A percentile compares a stretch with the other conserved stretches of the same genome.
Conservation (phyloP, 2,797 vertebrate species). For the Threskiornis aethiopicus region DNA sequence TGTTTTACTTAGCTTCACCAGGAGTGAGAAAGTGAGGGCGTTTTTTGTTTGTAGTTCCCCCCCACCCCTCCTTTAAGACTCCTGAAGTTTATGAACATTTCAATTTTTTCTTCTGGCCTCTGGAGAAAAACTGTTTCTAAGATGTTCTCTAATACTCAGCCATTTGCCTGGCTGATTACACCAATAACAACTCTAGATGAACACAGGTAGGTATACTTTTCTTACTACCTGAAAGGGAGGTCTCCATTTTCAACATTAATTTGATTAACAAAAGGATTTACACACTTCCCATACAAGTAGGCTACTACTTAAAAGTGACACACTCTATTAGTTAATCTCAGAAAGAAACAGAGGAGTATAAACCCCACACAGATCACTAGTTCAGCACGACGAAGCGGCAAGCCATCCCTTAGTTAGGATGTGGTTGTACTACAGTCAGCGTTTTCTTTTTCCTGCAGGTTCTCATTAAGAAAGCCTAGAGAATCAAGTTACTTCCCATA, state of each 20-base stretch:
- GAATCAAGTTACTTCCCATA: not conserved
- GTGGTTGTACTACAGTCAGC: not conserved
- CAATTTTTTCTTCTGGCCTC: not conserved
- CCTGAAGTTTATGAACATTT: not conserved
- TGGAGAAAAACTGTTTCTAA: not conserved
- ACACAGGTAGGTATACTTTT: not conserved
- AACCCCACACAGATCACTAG: not conserved
- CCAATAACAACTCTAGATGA: not conserved
- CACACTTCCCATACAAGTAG: not conserved
- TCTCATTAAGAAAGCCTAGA: not conserved
- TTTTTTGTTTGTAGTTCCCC: not conserved
- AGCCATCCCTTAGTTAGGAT: not conserved
- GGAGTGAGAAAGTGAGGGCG: not conserved
- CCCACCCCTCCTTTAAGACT: not conserved
- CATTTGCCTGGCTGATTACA: not conserved
- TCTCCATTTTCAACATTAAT: not conserved
- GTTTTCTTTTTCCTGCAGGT: not conserved
- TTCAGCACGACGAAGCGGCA: not conserved
- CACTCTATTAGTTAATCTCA: not conserved
- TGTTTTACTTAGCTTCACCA: not conserved
- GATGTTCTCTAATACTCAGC: not conserved
- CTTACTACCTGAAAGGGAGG: not conserved
- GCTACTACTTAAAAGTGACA: not conserved
- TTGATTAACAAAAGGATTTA: not conserved
- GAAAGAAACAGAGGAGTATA: not conserved